A percentile compares a stretch with the other conserved stretches of the same genome.
These are phyloP conservation scores for Chrysomela aeneicollis DNA, from an alignment of 2,888 invertebrate genomes.

Conservation along the genomic window DNA sequence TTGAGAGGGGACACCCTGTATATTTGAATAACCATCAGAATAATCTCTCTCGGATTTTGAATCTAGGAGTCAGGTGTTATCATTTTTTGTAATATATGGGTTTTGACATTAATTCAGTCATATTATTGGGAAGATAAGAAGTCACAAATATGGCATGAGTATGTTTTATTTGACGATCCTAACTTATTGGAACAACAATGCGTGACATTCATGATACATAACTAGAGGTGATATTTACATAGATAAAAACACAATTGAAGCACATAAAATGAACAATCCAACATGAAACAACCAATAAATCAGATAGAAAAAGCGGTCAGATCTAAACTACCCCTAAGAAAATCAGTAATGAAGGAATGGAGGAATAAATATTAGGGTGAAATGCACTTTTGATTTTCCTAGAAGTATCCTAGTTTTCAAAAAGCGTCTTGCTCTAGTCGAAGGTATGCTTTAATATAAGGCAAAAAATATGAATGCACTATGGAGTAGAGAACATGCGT, in stretches of 20 bases:
- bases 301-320: slow-evolving; percentile 52
- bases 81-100: no score
- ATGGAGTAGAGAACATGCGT: no score
- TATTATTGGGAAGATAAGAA: no score
- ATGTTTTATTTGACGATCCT: slow-evolving; percentile 1
- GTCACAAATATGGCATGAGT: not conserved
- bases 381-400: slow-evolving; percentile 4
- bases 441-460: slow-evolving; percentile 38
- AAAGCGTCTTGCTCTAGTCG: slow-evolving; percentile 36
- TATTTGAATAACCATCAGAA: no score
- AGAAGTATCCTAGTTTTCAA: slow-evolving; percentile 14
- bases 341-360: slow-evolving; percentile 28
- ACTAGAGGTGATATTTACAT: slow-evolving; percentile 39
- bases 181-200: slow-evolving; percentile 24
- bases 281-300: slow-evolving; percentile 29
- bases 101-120: no score
- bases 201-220: slow-evolving; percentile 31
- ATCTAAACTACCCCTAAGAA: slow-evolving; percentile 36
- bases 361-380: slow-evolving; percentile 37
- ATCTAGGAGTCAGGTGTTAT: no score
- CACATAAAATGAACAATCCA: slow-evolving; percentile 33
- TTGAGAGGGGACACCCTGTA: no score
- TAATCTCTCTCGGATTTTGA: no score
- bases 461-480: slow-evolving; percentile 33
- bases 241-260: slow-evolving; percentile 36